Percentiles rank a stretch among this genome's conserved stretches.
These are phyloP conservation scores for Polypedilum pembai DNA, from an alignment of 1,140 invertebrate species.

Conservation along the genomic window DNA sequence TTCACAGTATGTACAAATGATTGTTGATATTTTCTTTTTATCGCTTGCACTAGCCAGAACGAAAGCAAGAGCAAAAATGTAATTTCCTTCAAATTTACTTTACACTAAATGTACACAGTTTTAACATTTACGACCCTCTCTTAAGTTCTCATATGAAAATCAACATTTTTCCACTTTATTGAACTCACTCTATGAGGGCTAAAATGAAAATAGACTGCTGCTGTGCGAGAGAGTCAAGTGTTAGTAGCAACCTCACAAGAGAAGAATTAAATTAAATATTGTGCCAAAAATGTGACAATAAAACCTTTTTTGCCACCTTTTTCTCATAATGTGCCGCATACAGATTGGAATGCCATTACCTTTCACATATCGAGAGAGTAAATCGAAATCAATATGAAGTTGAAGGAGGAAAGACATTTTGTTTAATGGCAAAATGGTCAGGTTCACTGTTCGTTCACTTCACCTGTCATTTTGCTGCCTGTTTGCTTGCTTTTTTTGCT, in stretches of 20 bases:
- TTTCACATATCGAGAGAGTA: background rate
- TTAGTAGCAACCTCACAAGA: background rate
- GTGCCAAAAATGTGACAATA: background rate
- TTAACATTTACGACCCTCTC: background rate
- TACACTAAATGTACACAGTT: background rate
- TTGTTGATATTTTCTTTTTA: background rate
- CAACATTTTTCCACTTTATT: conserved; percentile 6
- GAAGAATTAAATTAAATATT: background rate
- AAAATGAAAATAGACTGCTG: too few relatives aligned
- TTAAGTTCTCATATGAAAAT: background rate
- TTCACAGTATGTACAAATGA: background rate
- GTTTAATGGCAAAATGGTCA: background rate
- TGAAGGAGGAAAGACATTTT: background rate
- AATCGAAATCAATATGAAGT: background rate
- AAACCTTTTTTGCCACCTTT: conserved; percentile 2
- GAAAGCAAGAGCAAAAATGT: background rate
- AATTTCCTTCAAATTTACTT: conserved; percentile 5
- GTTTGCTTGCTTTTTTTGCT: too few relatives aligned
- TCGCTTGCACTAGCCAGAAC: background rate
- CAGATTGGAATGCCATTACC: background rate
- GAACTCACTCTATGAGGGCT: background rate
- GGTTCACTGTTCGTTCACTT: too few relatives aligned
- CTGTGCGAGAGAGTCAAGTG: background rate
- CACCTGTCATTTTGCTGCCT: too few relatives aligned
- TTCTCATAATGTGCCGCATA: background rate